These are phyloP conservation scores for Sceloporus tristichus DNA, from an alignment of 2,113 vertebrate species.

Conservation along the genomic window DNA sequence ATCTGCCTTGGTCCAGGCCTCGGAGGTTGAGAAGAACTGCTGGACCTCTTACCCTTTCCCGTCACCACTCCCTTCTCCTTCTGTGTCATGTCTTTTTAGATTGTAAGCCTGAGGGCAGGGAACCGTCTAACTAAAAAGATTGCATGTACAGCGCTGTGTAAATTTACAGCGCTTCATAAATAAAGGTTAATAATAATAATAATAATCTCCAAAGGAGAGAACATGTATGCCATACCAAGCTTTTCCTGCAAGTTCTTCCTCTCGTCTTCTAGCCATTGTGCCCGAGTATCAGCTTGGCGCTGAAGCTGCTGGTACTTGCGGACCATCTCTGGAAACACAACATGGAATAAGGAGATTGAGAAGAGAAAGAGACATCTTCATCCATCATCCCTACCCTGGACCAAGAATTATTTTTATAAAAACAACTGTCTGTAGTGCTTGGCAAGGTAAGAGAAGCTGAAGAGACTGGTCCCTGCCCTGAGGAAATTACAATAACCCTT, in stretches of 20 bases:
- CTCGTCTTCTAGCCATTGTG: constrained; percentile 72
- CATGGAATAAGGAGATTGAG: rapidly evolving
- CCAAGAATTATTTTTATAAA: not conserved
- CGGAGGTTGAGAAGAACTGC: too few species aligned
- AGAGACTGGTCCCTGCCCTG: not conserved
- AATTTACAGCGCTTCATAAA: too few species aligned
- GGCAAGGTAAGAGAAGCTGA: not conserved
- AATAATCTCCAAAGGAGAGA: not conserved
- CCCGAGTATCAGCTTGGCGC: constrained; percentile 62
- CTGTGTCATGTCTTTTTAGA: too few species aligned
- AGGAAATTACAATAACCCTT: not conserved
- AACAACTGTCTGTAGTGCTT: not conserved
- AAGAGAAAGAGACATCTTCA: not conserved
- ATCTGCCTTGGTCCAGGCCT: too few species aligned
- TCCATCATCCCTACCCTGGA: not conserved
- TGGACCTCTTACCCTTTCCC: too few species aligned
- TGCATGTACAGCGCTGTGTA: too few species aligned
- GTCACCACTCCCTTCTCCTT: too few species aligned
- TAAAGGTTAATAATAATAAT: too few species aligned
- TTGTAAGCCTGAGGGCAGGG: too few species aligned
- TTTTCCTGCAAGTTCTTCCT: constrained; percentile 69
- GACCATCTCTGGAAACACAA: constrained; percentile 75
- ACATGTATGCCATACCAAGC: constrained; percentile 60
- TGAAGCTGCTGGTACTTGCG: constrained; percentile 72
- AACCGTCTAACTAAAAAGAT: too few species aligned